Evolutionary conservation across 2,113 vertebrate genomes (phyloP).

Genomic region (Chionis minor): DNA sequence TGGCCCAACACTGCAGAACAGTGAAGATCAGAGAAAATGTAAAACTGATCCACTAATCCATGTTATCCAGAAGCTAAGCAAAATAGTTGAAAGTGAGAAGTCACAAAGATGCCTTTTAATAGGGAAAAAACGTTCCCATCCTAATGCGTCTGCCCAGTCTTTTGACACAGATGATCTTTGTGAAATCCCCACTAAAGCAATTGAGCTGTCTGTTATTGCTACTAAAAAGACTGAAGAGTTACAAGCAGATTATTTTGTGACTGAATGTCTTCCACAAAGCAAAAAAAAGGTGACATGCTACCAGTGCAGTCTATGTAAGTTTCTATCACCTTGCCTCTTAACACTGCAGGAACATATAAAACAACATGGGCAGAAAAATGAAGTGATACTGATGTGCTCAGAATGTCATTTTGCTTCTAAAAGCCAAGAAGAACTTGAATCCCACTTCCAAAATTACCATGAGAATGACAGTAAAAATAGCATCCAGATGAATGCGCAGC

Average conservation of each 20-base stretch:
- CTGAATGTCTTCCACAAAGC: conserved; percentile 48
- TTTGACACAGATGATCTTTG: conserved; percentile 54
- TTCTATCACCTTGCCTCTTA: conserved; percentile 83
- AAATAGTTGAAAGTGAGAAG: conserved; percentile 90
- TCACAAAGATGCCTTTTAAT: conserved; percentile 82
- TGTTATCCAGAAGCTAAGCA: conserved; percentile 96
- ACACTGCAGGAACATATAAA: conserved; percentile 89
- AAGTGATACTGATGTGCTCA: conserved; percentile 92
- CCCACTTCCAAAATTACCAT: conserved; percentile 84
- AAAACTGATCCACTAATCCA: conserved; percentile 90
- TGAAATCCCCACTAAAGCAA: conserved; percentile 75
- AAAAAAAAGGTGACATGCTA: conserved; percentile 85
- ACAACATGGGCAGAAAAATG: conserved; percentile 89
- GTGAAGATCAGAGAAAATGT: conserved; percentile 65
- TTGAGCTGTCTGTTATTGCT: conserved; percentile 62
- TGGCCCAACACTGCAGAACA: conserved; percentile 57
- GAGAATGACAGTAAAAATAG: conserved; percentile 50
- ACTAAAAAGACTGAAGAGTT: conserved; percentile 54
- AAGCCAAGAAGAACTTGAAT: conserved; percentile 89
- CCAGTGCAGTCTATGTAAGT: conserved; percentile 92
- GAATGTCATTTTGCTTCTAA: conserved; percentile 87
- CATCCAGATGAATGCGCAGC: conserved; percentile 28
- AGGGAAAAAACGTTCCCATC: conserved; percentile 82
- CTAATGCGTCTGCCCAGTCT: conserved; percentile 22
- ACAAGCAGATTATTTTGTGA: conserved; percentile 36